Conservation (phyloP, 2,888 invertebrate genomes). For the Acleris holmiana region DNA sequence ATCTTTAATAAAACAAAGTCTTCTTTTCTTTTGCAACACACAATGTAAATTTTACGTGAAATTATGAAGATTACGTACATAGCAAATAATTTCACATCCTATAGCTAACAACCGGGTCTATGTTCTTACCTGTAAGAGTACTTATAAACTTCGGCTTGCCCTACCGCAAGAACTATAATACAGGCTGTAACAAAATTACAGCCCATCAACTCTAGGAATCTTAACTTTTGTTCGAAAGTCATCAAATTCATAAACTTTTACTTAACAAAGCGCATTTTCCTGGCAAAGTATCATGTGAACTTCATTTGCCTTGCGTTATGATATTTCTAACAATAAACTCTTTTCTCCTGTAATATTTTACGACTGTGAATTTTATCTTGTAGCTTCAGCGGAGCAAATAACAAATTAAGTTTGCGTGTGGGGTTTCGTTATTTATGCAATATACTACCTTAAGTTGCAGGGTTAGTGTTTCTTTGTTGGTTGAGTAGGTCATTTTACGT, state of each 20-base stretch:
- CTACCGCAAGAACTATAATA: conserved; percentile 18
- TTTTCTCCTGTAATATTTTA: conserved; percentile 66
- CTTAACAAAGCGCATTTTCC: conserved; percentile 51
- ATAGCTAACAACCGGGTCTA: too few relatives aligned
- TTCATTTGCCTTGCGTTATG: conserved; percentile 50
- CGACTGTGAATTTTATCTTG: conserved; percentile 69
- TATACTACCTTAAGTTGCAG: conserved; percentile 54
- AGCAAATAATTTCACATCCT: too few relatives aligned
- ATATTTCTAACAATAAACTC: conserved; percentile 66
- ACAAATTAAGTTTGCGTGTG: conserved; percentile 61
- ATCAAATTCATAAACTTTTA: conserved; percentile 33
- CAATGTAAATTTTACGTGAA: too few relatives aligned
- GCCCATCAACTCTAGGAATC: conserved; percentile 23
- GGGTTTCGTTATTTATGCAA: conserved; percentile 47
- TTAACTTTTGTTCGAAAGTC: conserved; percentile 23
- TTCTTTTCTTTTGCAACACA: too few relatives aligned
- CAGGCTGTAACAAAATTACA: conserved; percentile 23
- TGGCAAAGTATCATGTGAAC: conserved; percentile 56
- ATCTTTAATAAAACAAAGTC: too few relatives aligned
- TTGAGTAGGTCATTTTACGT: conserved; percentile 46
- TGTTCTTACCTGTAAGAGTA: not conserved
- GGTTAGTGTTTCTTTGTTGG: conserved; percentile 43
- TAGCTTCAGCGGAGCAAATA: conserved; percentile 66
- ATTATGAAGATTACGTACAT: too few relatives aligned
- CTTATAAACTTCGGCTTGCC: not conserved